Evolutionary conservation across 1,140 invertebrate species (phyloP).

Genomic region (Anastatus disparis): DNA sequence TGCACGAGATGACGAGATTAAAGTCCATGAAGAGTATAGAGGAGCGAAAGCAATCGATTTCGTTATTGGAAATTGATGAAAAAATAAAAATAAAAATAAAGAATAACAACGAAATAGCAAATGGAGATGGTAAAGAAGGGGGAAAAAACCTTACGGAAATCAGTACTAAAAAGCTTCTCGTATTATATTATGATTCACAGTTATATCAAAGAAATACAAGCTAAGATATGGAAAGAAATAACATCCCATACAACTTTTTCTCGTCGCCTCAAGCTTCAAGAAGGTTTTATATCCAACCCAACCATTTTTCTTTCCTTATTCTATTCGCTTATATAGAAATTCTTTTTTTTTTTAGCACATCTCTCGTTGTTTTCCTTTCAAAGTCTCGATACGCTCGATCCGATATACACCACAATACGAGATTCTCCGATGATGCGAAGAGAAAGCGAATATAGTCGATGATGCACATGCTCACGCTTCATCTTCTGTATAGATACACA

Average conservation of each 20-base stretch:
- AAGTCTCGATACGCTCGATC: not conserved
- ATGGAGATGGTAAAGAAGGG: not conserved
- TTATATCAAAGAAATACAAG: conserved; percentile 41
- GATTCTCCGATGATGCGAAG: conserved; percentile 32
- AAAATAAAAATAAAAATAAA: too few species aligned
- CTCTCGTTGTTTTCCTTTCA: not conserved
- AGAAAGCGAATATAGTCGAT: conserved; percentile 41
- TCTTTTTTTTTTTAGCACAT: not conserved
- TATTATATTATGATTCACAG: conserved; percentile 51
- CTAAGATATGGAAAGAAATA: not conserved
- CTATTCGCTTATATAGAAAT: not conserved
- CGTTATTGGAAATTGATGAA: conserved; percentile 9
- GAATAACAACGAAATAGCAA: too few species aligned
- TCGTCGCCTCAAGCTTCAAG: not conserved
- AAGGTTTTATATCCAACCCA: too few species aligned
- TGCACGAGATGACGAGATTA: conserved; percentile 31
- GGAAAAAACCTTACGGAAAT: not conserved
- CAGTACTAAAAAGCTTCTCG: conserved; percentile 31
- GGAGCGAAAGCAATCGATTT: not conserved
- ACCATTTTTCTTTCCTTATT: too few species aligned
- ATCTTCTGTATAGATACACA: too few species aligned
- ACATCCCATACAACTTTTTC: not conserved
- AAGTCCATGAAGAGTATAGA: conserved; percentile 16
- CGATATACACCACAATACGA: not conserved
- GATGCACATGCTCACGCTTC: conserved; percentile 16